Evolutionary conservation across 2,113 vertebrate genomes (phyloP), one percentile per base, ranked within the genome.

Genomic region (Laticauda colubrina): DNA sequence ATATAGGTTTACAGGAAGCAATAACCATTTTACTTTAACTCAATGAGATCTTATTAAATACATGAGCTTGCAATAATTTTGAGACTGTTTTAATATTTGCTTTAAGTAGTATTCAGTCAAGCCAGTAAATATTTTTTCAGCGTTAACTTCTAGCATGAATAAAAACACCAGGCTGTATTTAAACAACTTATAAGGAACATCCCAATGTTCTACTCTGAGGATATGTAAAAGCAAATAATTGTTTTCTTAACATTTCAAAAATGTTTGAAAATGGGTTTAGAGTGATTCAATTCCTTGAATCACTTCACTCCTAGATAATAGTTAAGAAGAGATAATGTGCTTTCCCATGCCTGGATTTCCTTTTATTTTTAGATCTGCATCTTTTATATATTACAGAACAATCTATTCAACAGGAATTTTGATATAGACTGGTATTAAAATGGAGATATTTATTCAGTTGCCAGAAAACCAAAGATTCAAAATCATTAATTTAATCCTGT

Each of bases 81-180:
- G 55, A 12, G 34, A 91, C 2, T 43, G 29, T 85, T 95, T 93
- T 59, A 90, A 34, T n/a, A 94, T 95, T 90, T 88, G 59, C 39
- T 94, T 54, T 93, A 95, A 95, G 92, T 93, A 61, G 29, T 92
- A 93, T 69, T 89, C 91, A 54, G 95, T 88, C 54, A 92, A 93
- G 57, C 91, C 88, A 85, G 93, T 93, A 96, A 94, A 96, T 96
- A 96, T 95, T 90, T 92, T 95, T 96, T 24, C 85, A 92, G 85
- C 94, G 92, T 94, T 94, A 94, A 56, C 56, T 96, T 90, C 81
- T 94, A 93, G 91, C 94, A 96, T 96, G 94, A 96, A 96, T 86
- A 88, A 26, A 91, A 94, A 75, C n/a, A 75, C 29, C 14, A 75
- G 64, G n/a, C 14, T 75, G 14, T n/a, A 75, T 75, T 75, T 75